Base-by-base conservation (phyloP, 2,888 invertebrate species). In the Andricus quercusramuli region DNA sequence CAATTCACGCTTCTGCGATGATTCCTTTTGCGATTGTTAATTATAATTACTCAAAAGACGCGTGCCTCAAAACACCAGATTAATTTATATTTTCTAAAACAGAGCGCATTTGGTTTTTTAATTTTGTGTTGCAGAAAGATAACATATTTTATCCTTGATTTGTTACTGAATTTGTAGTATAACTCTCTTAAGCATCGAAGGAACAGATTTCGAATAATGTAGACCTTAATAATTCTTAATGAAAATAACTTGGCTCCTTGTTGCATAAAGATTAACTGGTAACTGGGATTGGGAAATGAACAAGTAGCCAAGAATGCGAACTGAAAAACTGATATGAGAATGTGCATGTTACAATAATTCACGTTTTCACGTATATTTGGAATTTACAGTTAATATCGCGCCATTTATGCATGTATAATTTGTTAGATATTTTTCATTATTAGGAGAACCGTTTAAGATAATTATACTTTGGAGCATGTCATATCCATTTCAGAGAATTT, bases 261-360 rank as follows among this genome's bases (percentile, higher is more conserved):
- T 59, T 59, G 56, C n/a, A 22, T 59, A 22, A 47, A 17, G 5
- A 22, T 59, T n/a, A 59, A 59, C 3, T 59, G 22, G 22, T 22
- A 22, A 22, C 4, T 59, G n/a, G 22, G 9, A 22, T 20, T 59
- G 56, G 11, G 85, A 83, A 86, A 82, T 88, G 84, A 83, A 83
- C 84, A 84, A 82, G 85, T 85, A 85, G 83, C 83, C 83, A 88
- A 84, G 85, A 89, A 87, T 90, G 88, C 86, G 56, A 59, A 59
- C 56, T 56, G 56, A 59, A 20, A 70, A 51, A 70, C 47, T 70
- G 70, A 51, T 22, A 70, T 70, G 70, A 25, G 70, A 70, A 70
- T 70, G 70, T 89, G 89, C 89, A 89, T 89, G 89, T 83, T 84
- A 85, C 86, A 47, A 70, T 70, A 67, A 70, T 83, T 86, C 84